These are phyloP conservation scores for Pygoscelis antarcticus DNA, from an alignment of 2,113 vertebrate species.

Conservation along the genomic window DNA sequence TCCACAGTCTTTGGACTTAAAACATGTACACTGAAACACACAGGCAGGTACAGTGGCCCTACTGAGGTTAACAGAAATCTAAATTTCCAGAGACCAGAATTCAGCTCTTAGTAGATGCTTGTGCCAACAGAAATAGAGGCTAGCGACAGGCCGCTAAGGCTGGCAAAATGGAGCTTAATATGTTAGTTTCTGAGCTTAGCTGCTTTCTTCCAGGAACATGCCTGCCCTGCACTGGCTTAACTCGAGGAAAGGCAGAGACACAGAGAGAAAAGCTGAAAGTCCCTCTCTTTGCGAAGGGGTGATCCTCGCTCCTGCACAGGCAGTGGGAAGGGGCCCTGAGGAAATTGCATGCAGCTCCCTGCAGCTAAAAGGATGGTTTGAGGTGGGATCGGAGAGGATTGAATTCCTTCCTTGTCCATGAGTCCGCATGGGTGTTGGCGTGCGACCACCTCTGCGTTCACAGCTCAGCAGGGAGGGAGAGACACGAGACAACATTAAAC, in stretches of 20 bases:
- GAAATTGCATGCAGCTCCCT: not conserved
- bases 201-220: not conserved
- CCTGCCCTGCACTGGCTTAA: not conserved
- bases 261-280: not conserved
- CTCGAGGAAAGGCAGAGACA: not conserved
- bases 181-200: not conserved
- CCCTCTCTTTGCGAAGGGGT: not conserved
- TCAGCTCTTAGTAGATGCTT: not conserved
- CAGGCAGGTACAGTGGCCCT: not conserved
- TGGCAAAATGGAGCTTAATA: not conserved
- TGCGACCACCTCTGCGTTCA: rapidly evolving
- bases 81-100: not conserved
- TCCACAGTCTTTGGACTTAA: not conserved
- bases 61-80: not conserved
- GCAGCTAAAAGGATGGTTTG: not conserved
- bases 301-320: not conserved
- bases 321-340: not conserved
- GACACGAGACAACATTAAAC: not conserved
- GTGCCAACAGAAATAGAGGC: not conserved
- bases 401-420: not conserved
- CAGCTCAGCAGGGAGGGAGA: not conserved
- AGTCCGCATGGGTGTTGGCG: rapidly evolving
- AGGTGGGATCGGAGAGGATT: not conserved
- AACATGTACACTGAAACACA: not conserved
- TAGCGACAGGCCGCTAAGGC: not conserved